Percentiles rank a stretch among this genome's conserved stretches.
Evolutionary conservation across 2,888 invertebrate genomes (phyloP).

Genomic region (Conistra vaccinii): DNA sequence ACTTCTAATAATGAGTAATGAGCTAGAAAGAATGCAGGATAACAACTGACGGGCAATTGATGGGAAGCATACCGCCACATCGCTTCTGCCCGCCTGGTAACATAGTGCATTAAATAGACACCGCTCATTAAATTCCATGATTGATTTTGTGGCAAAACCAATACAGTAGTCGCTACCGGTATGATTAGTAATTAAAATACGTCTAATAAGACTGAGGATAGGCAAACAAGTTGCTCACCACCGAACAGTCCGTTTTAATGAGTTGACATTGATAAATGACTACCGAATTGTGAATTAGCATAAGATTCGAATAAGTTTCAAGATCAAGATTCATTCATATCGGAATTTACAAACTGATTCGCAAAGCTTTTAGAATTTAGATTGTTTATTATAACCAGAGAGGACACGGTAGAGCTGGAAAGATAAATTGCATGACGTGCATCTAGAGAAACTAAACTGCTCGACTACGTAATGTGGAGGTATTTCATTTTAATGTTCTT

Average conservation of each 20-base stretch:
- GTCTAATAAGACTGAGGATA: slow-evolving; percentile 64
- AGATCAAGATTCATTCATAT: slow-evolving; percentile 56
- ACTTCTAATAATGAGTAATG: slow-evolving; percentile 88
- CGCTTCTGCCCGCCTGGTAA: slow-evolving; percentile 63
- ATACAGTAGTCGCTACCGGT: slow-evolving; percentile 84
- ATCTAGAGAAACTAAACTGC: slow-evolving; percentile 34
- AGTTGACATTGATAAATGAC: slow-evolving; percentile 65
- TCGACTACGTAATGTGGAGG: slow-evolving; percentile 19
- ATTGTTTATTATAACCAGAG: slow-evolving; percentile 47
- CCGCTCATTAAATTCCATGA: slow-evolving; percentile 80
- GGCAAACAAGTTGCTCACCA: slow-evolving; percentile 47
- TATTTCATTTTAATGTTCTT: slow-evolving; percentile 53
- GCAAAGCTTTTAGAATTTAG: slow-evolving; percentile 43
- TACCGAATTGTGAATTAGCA: slow-evolving; percentile 64
- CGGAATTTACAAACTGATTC: slow-evolving; percentile 47
- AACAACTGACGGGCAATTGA: slow-evolving; percentile 76
- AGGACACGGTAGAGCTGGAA: slow-evolving; percentile 17
- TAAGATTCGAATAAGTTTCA: slow-evolving; percentile 56
- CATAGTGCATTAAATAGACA: slow-evolving; percentile 74
- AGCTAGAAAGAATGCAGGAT: slow-evolving; percentile 82
- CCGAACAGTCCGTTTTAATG: slow-evolving; percentile 59
- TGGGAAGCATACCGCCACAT: slow-evolving; percentile 69
- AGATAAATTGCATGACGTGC: slow-evolving; percentile 40
- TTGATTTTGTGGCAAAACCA: slow-evolving; percentile 83
- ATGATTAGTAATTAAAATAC: slow-evolving; percentile 70